Evolutionary conservation across 2,113 vertebrate genomes (phyloP), one percentile per base, ranked within the genome.

Genomic region (Sorex araneus): DNA sequence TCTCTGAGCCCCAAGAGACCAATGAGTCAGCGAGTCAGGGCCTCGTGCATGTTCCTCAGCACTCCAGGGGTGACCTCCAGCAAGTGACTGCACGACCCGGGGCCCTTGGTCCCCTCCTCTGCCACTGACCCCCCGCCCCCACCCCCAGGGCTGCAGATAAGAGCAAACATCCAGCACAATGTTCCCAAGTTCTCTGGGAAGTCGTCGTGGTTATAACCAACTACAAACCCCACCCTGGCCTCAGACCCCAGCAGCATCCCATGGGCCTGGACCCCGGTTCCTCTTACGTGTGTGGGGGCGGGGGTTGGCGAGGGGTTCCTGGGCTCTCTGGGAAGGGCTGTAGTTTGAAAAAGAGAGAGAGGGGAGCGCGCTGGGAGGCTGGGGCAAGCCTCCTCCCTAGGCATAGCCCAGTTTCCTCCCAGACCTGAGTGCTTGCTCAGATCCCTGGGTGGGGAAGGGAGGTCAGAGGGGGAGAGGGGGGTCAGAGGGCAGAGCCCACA

Each of bases 391-490:
- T 23, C 32, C 80, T n/a, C n/a, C n/a, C 70, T 28, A 45, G 8
- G 15, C 70, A 21, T 54, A 36, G 9, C 71, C 66, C 76, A 28
- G 89, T 84, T 94, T 94, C 92, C 92, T 78, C 90, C 69, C 74
- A 79, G 50, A 82, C 69, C 66, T 79, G 25, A 0, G n/a, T 70
- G 28, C 27, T 30, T 8, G 12, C 64, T 66, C 21, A 66, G 64
- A 30, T 30, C 21, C 64, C 60, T 63, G 16, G 60, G 12, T 3
- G 13, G 57, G 9, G n/a, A n/a, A n/a, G n/a, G n/a, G n/a, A n/a
- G n/a, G n/a, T n/a, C n/a, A n/a, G n/a, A n/a, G n/a, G n/a, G n/a
- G n/a, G n/a, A n/a, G n/a, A n/a, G n/a, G 57, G 13, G 47, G 47
- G 47, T 50, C 47, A 50, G 27, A 30, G 28, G 64, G 25, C 64